phyloP scores from a whole-genome alignment of 2,113 vertebrate species.

The Clinocottus analis region DNA sequence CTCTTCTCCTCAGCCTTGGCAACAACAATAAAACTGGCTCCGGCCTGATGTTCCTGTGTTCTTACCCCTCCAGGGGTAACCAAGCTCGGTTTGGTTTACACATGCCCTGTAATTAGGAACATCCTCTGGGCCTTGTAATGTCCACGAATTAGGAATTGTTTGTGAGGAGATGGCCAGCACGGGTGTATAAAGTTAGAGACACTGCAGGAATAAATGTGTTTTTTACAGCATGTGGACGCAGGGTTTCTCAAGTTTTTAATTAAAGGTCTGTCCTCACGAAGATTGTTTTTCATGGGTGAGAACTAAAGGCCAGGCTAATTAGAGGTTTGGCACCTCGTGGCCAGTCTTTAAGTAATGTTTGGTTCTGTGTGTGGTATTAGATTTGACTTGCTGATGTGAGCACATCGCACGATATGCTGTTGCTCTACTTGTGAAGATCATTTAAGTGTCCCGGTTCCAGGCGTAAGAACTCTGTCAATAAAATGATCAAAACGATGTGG shows the following conservation, averaged over 20 bases:
- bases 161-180: constrained; percentile 47
- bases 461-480: not conserved
- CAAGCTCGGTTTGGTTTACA: constrained; percentile 66
- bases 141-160: constrained; percentile 63
- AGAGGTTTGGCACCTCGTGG: constrained; percentile 54
- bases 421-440: not conserved
- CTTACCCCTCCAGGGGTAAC: constrained; percentile 64
- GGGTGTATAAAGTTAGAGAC: constrained; percentile 33
- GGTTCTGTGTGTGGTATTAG: constrained; percentile 20
- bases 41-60: constrained; percentile 64
- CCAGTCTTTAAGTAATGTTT: constrained; percentile 37
- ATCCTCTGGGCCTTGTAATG: constrained; percentile 71
- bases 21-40: constrained; percentile 71
- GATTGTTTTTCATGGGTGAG: constrained; percentile 52
- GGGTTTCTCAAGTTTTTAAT: constrained; percentile 56
- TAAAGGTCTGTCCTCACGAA: constrained; percentile 42
- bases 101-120: constrained; percentile 72
- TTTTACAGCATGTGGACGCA: constrained; percentile 35
- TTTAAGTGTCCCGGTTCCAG: not conserved
- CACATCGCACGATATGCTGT: not conserved
- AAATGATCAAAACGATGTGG: not conserved
- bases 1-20: constrained; percentile 64
- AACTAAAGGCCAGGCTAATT: constrained; percentile 53
- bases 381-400: constrained; percentile 21
- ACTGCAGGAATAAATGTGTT: constrained; percentile 29